A percentile compares a stretch with the other conserved stretches of the same genome.
Evolutionary conservation across 2,113 vertebrate genomes (phyloP).

Genomic region (Stomatorhinus ivindoensis): DNA sequence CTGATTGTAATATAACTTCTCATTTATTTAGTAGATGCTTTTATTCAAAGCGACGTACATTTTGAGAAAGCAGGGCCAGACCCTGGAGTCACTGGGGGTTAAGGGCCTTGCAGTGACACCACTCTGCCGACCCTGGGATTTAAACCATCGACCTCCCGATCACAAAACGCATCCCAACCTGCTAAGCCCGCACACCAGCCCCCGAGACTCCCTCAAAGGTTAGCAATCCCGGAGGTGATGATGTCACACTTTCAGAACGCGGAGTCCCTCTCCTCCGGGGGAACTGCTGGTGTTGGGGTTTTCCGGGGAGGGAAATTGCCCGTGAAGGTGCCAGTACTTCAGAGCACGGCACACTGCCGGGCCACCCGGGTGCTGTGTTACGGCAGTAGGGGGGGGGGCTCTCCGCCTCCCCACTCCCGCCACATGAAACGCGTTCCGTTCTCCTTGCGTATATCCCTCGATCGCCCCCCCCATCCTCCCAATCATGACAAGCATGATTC

Average conservation of each 20-base stretch:
- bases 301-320: background rate
- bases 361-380: background rate
- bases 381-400: background rate
- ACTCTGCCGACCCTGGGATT: background rate
- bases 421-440: slow-evolving; percentile 1
- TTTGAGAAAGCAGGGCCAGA: background rate
- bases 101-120: background rate
- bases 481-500: background rate
- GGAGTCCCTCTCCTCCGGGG: background rate
- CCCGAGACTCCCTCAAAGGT: background rate
- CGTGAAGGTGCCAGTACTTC: background rate
- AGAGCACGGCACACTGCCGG: background rate
- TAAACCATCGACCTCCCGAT: background rate
- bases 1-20: background rate
- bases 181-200: background rate
- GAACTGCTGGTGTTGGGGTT: background rate
- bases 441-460: background rate
- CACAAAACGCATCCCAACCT: background rate
- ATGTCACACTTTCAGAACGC: background rate
- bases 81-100: background rate
- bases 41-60: background rate
- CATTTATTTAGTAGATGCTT: background rate
- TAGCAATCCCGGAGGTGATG: background rate
- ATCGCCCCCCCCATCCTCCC: background rate
- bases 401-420: background rate